Base-by-base conservation (phyloP, 2,888 invertebrate species). In the Argynnis bischoffii region DNA sequence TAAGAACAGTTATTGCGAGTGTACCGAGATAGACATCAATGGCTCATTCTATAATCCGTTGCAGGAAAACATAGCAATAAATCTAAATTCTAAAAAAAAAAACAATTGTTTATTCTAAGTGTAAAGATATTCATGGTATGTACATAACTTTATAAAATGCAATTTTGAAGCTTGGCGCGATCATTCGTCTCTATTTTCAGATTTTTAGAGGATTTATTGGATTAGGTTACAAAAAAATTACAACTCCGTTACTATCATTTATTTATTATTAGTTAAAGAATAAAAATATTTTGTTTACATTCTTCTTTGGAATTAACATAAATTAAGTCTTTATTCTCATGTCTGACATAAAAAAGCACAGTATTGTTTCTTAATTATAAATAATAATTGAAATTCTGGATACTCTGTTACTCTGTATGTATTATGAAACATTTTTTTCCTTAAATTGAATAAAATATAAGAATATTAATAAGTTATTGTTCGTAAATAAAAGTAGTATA, bases 211-310 rank as follows among this genome's bases (percentile, higher is more conserved):
- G 54, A 15, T 53, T 15, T 53, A 15, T 3, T 18, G n/a, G 18
- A 16, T 53, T 6, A 4, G 14, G n/a, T 3, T 15, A 53, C n/a
- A 15, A 8, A 18, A 53, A 53, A 53, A 53, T 53, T 16, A 53
- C 53, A 53, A 53, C 53, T 53, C 53, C 11, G 53, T 16, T 53
- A 53, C 53, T 3, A 53, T n/a, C 53, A 53, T 53, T 53, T 31
- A 31, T 31, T 31, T 31, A 31, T 31, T 31, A 31, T 31, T 31
- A n/a, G n/a, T n/a, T n/a, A n/a, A n/a, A n/a, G n/a, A n/a, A n/a
- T 4, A 31, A 31, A 31, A 31, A 31, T 4, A 31, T 31, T 31
- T 31, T 31, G 31, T 31, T 31, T 31, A 31, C 4, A 31, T 31
- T 4, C 31, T 31, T 31, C 31, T 31, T 31, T 31, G 31, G 31